phyloP scores from a whole-genome alignment of 1,140 invertebrate genomes.

The Ceratoteleas bidentatus region DNA sequence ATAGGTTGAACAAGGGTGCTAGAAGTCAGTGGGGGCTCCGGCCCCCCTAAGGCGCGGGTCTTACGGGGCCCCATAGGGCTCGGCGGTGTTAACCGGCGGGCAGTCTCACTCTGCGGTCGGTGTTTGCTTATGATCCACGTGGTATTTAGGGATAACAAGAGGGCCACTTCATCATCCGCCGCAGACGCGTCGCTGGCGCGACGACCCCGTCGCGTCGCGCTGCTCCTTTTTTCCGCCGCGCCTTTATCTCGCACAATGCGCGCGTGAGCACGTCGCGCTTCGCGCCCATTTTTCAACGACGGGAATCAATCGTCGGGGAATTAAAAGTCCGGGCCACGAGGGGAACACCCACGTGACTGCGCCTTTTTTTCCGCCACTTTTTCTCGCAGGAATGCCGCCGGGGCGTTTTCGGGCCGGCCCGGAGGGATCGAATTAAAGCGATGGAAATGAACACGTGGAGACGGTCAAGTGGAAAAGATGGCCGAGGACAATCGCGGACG shows the following conservation, averaged over 20 bases:
- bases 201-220: constrained; percentile 61
- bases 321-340: constrained; percentile 8
- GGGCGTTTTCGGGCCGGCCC: background rate
- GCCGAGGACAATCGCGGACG: no score
- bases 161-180: constrained; percentile 79
- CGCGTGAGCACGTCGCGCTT: constrained; percentile 28
- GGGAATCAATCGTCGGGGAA: constrained; percentile 42
- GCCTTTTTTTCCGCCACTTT: constrained; percentile 12
- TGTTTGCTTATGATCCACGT: constrained; percentile 80
- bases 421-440: no score
- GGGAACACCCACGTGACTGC: constrained; percentile 32
- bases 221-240: constrained; percentile 41
- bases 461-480: no score
- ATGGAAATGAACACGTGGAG: no score
- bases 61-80: constrained; percentile 73
- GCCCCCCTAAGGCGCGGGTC: constrained; percentile 77
- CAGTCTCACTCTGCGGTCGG: constrained; percentile 74
- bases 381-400: background rate
- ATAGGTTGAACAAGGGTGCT: constrained; percentile 81
- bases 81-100: constrained; percentile 77
- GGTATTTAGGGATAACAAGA: constrained; percentile 80
- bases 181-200: constrained; percentile 60
- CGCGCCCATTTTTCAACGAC: constrained; percentile 53
- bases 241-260: constrained; percentile 38
- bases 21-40: constrained; percentile 78